A percentile compares a stretch with the other conserved stretches of the same genome.
phyloP scores from a whole-genome alignment of 2,113 vertebrate species.

The Phyllostomus hastatus region DNA sequence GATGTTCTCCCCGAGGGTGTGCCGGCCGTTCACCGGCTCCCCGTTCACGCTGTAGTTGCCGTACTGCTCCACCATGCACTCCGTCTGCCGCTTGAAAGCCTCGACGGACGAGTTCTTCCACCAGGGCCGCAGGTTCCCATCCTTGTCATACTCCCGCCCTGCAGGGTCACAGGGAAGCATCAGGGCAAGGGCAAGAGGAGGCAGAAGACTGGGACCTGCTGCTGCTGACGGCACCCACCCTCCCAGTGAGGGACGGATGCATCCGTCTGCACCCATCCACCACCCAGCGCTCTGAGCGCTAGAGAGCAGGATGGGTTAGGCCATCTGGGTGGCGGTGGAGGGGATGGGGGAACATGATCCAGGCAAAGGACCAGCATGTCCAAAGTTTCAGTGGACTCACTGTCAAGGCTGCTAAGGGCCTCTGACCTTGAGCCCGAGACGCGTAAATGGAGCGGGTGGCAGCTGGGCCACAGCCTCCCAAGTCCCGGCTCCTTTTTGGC shows the following conservation, averaged over 20 bases:
- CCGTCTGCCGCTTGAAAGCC: conserved; percentile 93
- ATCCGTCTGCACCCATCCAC: rapidly evolving
- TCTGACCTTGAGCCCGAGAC: neutral
- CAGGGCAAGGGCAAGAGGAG: neutral
- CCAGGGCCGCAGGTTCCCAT: conserved; percentile 95
- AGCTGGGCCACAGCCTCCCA: neutral
- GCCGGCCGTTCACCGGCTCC: conserved; percentile 92
- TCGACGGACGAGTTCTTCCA: conserved; percentile 97
- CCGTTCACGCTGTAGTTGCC: conserved; percentile 92
- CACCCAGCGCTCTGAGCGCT: rapidly evolving
- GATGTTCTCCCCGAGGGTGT: conserved; percentile 97
- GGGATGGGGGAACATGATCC: rapidly evolving
- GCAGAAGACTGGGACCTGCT: rapidly evolving
- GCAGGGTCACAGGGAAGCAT: neutral
- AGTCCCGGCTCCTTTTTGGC: neutral
- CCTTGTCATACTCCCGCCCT: conserved; percentile 97
- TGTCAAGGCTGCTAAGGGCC: neutral
- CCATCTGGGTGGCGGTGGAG: rapidly evolving
- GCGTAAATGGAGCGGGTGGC: rapidly evolving
- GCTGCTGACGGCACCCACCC: too few species aligned
- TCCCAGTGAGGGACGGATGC: neutral
- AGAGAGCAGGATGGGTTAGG: too few species aligned
- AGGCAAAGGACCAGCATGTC: neutral
- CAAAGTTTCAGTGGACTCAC: rapidly evolving
- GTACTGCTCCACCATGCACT: conserved; percentile 96